Evolutionary conservation across 2,113 vertebrate genomes (phyloP).

Genomic region (Fukomys damarensis): DNA sequence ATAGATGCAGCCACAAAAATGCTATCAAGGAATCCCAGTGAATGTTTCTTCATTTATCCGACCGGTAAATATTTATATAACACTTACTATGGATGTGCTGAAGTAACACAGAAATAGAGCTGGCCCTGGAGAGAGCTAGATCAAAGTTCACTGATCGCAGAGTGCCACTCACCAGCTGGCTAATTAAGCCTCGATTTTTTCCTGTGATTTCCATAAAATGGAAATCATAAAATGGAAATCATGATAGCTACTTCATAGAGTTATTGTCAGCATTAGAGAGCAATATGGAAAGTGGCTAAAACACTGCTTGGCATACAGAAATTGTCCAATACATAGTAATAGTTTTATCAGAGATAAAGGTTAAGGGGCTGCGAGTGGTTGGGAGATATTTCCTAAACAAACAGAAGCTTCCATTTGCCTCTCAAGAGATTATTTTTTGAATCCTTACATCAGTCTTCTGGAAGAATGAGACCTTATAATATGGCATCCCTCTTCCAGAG

Average conservation of each 20-base stretch:
- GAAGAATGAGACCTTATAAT: not conserved
- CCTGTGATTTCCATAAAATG: too few relatives aligned
- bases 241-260: not conserved
- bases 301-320: not conserved
- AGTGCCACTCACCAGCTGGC: not conserved
- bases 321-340: not conserved
- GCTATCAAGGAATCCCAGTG: conserved; percentile 4
- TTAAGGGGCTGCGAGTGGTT: not conserved
- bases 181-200: not conserved
- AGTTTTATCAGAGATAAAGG: not conserved
- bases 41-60: not conserved
- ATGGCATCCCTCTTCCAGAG: not conserved
- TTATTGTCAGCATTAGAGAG: not conserved
- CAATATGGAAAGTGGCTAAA: not conserved
- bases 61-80: conserved; percentile 48
- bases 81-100: not conserved
- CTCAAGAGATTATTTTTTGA: conserved; percentile 6
- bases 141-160: not conserved
- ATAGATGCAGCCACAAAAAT: conserved; percentile 20
- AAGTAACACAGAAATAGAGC: not conserved
- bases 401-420: conserved; percentile 21
- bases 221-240: not conserved
- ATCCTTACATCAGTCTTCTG: not conserved
- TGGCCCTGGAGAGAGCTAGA: not conserved
- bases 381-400: conserved; percentile 8